phyloP scores from a whole-genome alignment of 2,797 vertebrate species.

The Hozukius guyotensis region DNA sequence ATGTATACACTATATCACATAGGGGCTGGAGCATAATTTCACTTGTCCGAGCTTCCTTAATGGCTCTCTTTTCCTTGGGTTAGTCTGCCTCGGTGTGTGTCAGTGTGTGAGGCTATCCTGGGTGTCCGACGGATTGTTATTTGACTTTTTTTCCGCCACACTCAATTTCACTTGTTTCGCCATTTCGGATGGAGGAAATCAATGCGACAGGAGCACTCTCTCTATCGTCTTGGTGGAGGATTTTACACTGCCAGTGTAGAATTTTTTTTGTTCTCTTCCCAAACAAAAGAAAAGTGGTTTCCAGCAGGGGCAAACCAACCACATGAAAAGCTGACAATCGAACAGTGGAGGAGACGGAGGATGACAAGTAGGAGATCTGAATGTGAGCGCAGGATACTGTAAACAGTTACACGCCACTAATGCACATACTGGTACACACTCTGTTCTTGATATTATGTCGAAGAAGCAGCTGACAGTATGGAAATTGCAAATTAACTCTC shows the following conservation, averaged over 20 bases:
- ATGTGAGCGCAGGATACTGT: background rate
- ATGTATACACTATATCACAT: background rate
- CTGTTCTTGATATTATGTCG: background rate
- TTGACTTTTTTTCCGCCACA: conserved; percentile 2
- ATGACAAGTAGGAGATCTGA: background rate
- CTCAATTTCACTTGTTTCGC: conserved; percentile 49
- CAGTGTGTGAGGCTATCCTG: background rate
- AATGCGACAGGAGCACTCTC: conserved; percentile 32
- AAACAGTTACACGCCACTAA: background rate
- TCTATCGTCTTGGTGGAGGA: background rate
- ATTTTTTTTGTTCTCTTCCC: conserved; percentile 8
- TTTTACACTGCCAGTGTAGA: conserved; percentile 16
- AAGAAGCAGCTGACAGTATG: background rate
- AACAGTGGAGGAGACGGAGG: background rate
- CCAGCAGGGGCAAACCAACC: conserved; percentile 1
- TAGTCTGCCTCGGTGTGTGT: background rate
- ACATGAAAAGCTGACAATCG: background rate
- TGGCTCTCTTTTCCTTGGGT: background rate
- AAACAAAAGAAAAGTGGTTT: conserved; percentile 21
- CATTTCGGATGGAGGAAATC: conserved; percentile 44
- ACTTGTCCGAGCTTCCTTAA: background rate
- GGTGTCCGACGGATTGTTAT: background rate
- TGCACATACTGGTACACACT: background rate
- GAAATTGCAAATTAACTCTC: background rate
- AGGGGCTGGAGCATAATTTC: background rate